A percentile compares a stretch with the other conserved stretches of the same genome.
phyloP scores from a whole-genome alignment of 2,888 invertebrate species.

The Drosophila koepferae region DNA sequence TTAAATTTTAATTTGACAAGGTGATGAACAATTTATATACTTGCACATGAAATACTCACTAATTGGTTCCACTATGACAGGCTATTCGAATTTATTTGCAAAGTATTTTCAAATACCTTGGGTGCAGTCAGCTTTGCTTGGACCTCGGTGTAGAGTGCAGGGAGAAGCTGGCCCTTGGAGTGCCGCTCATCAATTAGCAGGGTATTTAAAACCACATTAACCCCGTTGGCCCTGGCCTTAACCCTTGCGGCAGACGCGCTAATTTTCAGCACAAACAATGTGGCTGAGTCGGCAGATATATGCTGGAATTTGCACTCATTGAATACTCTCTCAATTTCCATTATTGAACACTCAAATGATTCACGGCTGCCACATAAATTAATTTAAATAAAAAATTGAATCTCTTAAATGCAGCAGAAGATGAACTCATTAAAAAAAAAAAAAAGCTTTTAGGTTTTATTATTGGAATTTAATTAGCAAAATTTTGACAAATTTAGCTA shows the following conservation, averaged over 20 bases:
- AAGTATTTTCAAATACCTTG: not conserved
- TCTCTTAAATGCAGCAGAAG: constrained; percentile 30
- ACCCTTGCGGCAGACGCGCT: constrained; percentile 58
- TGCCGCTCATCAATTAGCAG: constrained; percentile 66
- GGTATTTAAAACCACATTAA: constrained; percentile 75
- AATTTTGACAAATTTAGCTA: not conserved
- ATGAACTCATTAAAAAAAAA: constrained; percentile 13
- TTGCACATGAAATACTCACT: not conserved
- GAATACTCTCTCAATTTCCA: not conserved
- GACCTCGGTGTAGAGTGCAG: constrained; percentile 7
- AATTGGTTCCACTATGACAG: not conserved
- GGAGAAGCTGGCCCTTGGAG: constrained; percentile 4
- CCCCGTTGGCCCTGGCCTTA: constrained; percentile 71
- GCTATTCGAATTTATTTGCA: not conserved
- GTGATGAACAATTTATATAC: not conserved
- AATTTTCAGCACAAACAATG: constrained; percentile 64
- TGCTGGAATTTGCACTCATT: constrained; percentile 24
- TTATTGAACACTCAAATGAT: constrained; percentile 33
- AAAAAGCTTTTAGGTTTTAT: not conserved
- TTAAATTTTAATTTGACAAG: too few species aligned
- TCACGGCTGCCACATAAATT: constrained; percentile 61
- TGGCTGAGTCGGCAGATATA: not conserved
- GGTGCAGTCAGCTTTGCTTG: not conserved
- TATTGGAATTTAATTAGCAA: constrained; percentile 8
- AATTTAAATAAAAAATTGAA: constrained; percentile 36